Evolutionary conservation across 64 coral and sea anemone species (phyloP), one percentile per base, ranked within the genome.

Genomic region (Stichodactyla mertensii): DNA sequence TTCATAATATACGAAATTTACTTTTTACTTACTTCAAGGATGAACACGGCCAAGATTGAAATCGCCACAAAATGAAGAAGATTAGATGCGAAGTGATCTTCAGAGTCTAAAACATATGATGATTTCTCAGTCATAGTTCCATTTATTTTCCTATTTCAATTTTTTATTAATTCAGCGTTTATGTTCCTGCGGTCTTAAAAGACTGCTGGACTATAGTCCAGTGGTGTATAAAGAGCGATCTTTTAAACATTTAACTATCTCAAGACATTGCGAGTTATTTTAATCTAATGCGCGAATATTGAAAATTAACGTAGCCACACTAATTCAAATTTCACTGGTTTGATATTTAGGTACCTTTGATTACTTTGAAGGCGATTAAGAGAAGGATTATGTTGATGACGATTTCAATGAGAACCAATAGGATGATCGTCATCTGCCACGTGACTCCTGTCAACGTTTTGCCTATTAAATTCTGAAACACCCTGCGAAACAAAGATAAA

Each of bases 351-450:
- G 12, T 24, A 96, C 94, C 94, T 84, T 92, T 92, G 22, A 96
- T 96, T 16, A 66, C 91, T 28, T 89, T 66, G 61, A 96, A 92
- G 13, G 84, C 79, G 52, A 96, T 92, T 19, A 92, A 55, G 61
- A 96, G 55, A 55, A 96, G 83, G 55, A 92, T 11, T 27, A 92
- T 20, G 31, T 89, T 96, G 31, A 96, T 92, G 77, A 92, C 26
- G 26, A 96, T 88, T 70, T 96, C 94, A 59, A 96, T 82, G 55
- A 96, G 77, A 53, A 96, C 94, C 55, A 96, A 78, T 54, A 92
- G 54, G n/a, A 96, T 78, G 19, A 96, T 90, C 4, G 86, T 87
- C 19, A 92, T 16, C 52, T 96, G 94, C 94, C 94, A 96, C 60
- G 94, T 92, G 61, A 96, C 88, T 5, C 94, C 91, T 26, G 88